Base-by-base conservation (phyloP, 2,888 invertebrate genomes). In the Acleris laterana region DNA sequence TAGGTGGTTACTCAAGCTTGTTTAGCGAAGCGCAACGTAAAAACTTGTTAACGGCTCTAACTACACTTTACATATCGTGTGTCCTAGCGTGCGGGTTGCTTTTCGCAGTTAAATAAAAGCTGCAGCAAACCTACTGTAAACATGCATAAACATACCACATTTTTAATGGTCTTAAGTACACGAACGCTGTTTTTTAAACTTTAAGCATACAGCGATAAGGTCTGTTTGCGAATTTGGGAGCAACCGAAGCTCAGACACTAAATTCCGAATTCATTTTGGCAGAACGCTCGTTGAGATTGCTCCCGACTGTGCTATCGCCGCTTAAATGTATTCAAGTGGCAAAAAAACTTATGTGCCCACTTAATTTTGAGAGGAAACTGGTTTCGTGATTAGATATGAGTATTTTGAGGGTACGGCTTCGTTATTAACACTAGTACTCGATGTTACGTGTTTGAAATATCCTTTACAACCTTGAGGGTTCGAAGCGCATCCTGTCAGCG, bases 401-500 rank as follows among this genome's bases (percentile, higher is more conserved):
- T 32, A 48, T 49, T 16, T 66, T 7, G 57, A 42, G 56, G 38
- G 66, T 57, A 57, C 61, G 46, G 46, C 50, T 56, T 32, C 49
- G 50, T 62, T 66, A 62, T 57, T 66, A 62, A 61, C 61, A 66
- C 57, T 65, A 65, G 60, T 65, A 60, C 64, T 60, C 64, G 42
- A 60, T 49, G 58, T 56, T 56, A 61, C 57, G 49, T 61, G 22
- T 62, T 85, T 77, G 71, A 84, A 88, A 83, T 85, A 86, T 84
- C 79, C 79, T 82, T 69, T 77, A 77, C 81, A 90, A 90, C 90
- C 91, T 91, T 91, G 90, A 88, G 81, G 84, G 89, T 89, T 90
- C 87, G 88, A 76, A 87, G 86, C 86, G 88, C 87, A 90, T 90
- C 90, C 90, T 89, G 91, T 81, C 85, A 83, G 82, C 78, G 81